These are phyloP conservation scores for Bellardia bayeri DNA, from an alignment of 2,888 invertebrate genomes.

Conservation along the genomic window DNA sequence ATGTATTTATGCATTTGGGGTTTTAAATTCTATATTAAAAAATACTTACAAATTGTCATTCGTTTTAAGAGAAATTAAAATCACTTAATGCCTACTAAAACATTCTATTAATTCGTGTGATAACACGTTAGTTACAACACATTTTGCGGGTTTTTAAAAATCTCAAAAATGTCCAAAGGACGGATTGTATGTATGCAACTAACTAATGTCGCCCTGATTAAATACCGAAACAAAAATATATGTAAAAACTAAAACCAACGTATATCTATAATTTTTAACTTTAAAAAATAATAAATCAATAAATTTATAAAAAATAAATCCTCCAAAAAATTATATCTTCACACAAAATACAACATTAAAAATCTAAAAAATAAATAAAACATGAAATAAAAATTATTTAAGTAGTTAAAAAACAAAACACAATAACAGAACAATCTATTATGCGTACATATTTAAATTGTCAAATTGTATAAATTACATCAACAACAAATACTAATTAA, in stretches of 20 bases:
- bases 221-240: slow-evolving; percentile 21
- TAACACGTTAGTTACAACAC: too few species aligned
- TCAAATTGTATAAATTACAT: slow-evolving; percentile 12
- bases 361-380: slow-evolving; percentile 36
- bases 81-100: too few species aligned
- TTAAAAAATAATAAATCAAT: slow-evolving; percentile 8
- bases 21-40: too few species aligned
- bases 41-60: too few species aligned
- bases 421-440: slow-evolving; percentile 26
- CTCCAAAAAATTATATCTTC: slow-evolving; percentile 4
- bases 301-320: slow-evolving; percentile 21
- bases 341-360: slow-evolving; percentile 23
- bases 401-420: slow-evolving; percentile 49
- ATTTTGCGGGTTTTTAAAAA: not conserved
- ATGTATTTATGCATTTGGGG: too few species aligned
- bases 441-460: slow-evolving; percentile 3
- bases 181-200: slow-evolving; percentile 21
- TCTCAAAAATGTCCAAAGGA: not conserved
- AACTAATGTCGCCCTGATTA: slow-evolving; percentile 37
- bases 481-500: not conserved
- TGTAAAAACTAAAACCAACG: slow-evolving; percentile 38
- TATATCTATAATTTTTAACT: slow-evolving; percentile 31
- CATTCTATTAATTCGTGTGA: too few species aligned
- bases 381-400: slow-evolving; percentile 38
- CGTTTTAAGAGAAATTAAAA: too few species aligned